A percentile compares a stretch with the other conserved stretches of the same genome.
phyloP scores from a whole-genome alignment of 2,888 invertebrate genomes.

The Caenorhabditis sp. region DNA sequence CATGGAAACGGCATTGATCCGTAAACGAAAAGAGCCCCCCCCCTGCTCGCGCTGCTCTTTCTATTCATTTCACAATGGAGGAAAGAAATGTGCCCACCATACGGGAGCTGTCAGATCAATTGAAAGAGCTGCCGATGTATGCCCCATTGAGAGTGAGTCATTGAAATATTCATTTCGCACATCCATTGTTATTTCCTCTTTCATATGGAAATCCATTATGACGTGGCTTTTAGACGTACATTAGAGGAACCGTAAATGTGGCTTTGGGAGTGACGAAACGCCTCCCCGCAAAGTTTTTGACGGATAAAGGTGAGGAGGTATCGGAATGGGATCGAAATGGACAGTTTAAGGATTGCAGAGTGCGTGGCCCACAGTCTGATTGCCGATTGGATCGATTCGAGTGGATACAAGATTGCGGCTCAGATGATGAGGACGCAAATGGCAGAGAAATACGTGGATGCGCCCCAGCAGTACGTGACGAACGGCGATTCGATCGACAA shows the following conservation, averaged over 20 bases:
- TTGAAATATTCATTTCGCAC: slow-evolving; percentile 13
- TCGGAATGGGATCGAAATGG: neutral
- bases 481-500: neutral
- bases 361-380: slow-evolving; percentile 28
- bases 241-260: slow-evolving; percentile 9
- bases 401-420: slow-evolving; percentile 19
- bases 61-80: too few species aligned
- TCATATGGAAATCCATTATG: neutral
- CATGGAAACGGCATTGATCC: slow-evolving; percentile 14
- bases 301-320: slow-evolving; percentile 4
- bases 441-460: neutral
- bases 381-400: slow-evolving; percentile 19
- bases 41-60: too few species aligned
- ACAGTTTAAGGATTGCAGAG: slow-evolving; percentile 29
- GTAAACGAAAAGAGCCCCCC: too few species aligned
- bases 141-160: slow-evolving; percentile 23
- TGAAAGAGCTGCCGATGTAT: slow-evolving; percentile 14
- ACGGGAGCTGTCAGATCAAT: slow-evolving; percentile 29
- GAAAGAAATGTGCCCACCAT: too few species aligned
- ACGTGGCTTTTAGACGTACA: slow-evolving; percentile 7
- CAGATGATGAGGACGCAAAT: slow-evolving; percentile 34
- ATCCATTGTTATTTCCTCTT: neutral
- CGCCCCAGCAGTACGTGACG: slow-evolving; percentile 5
- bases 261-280: neutral
- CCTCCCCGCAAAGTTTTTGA: neutral